These are phyloP conservation scores for Erebia ligea DNA, from an alignment of 2,888 invertebrate species.

Conservation along the genomic window DNA sequence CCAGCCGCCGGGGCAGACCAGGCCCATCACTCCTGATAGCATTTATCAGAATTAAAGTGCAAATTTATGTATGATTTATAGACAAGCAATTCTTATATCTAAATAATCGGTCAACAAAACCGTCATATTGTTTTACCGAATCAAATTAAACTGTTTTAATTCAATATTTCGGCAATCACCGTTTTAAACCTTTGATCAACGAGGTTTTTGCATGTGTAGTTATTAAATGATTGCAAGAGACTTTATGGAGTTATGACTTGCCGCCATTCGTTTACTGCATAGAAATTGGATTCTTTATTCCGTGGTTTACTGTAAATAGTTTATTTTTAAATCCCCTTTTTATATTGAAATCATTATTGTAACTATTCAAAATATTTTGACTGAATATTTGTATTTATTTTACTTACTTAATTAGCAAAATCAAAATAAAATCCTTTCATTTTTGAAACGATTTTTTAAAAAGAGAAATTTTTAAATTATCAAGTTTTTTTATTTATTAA, in stretches of 20 bases:
- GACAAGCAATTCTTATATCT: neutral
- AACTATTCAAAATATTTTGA: conserved; percentile 47
- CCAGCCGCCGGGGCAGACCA: conserved; percentile 78
- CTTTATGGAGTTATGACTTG: neutral
- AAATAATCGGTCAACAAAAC: no score
- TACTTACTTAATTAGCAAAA: conserved; percentile 34
- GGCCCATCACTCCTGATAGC: conserved; percentile 60
- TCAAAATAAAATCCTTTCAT: conserved; percentile 39
- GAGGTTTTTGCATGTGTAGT: neutral
- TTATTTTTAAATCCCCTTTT: conserved; percentile 63
- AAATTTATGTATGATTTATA: neutral
- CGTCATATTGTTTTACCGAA: no score
- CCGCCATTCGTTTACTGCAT: neutral
- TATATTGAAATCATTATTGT: conserved; percentile 68
- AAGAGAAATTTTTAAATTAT: conserved; percentile 63
- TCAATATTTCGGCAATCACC: no score
- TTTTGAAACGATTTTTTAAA: conserved; percentile 63
- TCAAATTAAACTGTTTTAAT: no score
- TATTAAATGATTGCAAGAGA: neutral
- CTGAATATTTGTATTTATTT: conserved; percentile 26
- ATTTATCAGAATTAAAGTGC: neutral
- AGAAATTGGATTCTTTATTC: no score
- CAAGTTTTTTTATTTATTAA: conserved; percentile 56
- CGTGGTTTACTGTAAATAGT: conserved; percentile 58
- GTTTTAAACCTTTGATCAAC: neutral